phyloP scores from a whole-genome alignment of 2,888 invertebrate species.

The Volucella inanis region DNA sequence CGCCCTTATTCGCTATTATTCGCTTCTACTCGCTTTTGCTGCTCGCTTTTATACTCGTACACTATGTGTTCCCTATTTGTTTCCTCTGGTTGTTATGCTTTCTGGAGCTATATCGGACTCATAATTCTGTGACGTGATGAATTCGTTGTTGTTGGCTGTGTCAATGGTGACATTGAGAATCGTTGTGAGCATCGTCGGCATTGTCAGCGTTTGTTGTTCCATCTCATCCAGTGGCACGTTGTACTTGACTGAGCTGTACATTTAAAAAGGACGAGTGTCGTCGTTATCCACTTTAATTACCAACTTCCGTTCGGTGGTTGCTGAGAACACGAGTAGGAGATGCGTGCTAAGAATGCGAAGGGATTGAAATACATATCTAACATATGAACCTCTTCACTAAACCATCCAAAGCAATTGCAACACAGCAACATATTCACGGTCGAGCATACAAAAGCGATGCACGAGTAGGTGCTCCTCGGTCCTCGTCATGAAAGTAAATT shows the following conservation, averaged over 20 bases:
- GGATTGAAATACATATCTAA: conserved; percentile 7
- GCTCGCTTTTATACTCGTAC: no score
- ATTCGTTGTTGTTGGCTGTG: conserved; percentile 28
- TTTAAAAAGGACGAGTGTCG: conserved; percentile 70
- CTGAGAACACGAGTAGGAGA: conserved; percentile 35
- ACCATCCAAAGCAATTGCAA: not conserved
- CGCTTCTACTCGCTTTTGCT: no score
- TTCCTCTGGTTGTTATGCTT: conserved; percentile 31
- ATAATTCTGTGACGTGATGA: conserved; percentile 71
- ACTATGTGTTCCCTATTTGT: no score
- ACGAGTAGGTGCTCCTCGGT: conserved; percentile 22
- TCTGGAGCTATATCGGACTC: conserved; percentile 32
- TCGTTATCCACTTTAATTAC: conserved; percentile 74
- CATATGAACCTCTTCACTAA: conserved; percentile 2
- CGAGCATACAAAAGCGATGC: not conserved
- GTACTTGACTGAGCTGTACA: conserved; percentile 46
- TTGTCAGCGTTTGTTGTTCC: conserved; percentile 35
- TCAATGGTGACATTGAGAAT: conserved; percentile 40
- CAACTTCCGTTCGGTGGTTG: conserved; percentile 73
- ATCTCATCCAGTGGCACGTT: conserved; percentile 53
- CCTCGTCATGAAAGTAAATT: conserved; percentile 36
- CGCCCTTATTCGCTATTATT: conserved; percentile 3
- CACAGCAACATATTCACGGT: conserved; percentile 43
- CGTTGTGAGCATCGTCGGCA: conserved; percentile 17
- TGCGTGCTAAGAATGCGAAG: conserved; percentile 64